A percentile compares a stretch with the other conserved stretches of the same genome.
Conservation (phyloP, 2,888 invertebrate genomes). For the Drosophila acutilabella region DNA sequence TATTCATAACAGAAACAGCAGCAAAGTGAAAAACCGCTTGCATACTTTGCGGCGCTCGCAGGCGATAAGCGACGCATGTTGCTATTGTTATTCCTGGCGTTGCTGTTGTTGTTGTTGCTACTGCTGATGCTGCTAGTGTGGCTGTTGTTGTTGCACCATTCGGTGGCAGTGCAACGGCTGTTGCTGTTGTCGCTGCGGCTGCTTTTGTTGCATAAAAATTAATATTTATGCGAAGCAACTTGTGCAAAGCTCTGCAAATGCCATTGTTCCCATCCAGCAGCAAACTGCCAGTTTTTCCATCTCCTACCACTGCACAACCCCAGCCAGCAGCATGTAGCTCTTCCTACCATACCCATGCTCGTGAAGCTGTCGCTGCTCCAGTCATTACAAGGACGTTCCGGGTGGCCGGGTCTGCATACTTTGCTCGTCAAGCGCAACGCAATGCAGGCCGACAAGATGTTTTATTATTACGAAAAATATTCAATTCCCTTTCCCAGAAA, state of each 20-base stretch:
- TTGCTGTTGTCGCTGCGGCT: constrained; percentile 37
- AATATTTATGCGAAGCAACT: constrained; percentile 80
- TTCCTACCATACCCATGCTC: not conserved
- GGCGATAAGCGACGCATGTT: constrained; percentile 74
- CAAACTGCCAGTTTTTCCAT: not conserved
- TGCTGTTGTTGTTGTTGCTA: constrained; percentile 36
- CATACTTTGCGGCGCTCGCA: constrained; percentile 74
- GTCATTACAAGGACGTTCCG: constrained; percentile 67
- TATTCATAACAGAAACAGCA: constrained; percentile 44
- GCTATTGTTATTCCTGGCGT: constrained; percentile 54
- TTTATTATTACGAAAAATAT: constrained; percentile 44
- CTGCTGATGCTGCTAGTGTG: constrained; percentile 17
- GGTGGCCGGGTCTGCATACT: constrained; percentile 38
- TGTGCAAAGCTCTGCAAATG: constrained; percentile 77
- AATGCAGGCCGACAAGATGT: constrained; percentile 48
- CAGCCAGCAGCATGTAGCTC: not conserved
- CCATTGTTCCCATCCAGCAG: constrained; percentile 63
- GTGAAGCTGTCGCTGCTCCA: constrained; percentile 19
- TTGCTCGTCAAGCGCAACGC: constrained; percentile 53
- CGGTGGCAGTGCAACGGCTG: constrained; percentile 42
- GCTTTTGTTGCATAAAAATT: constrained; percentile 79
- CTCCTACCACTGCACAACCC: not conserved
- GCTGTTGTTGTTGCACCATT: constrained; percentile 47
- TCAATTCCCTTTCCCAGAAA: constrained; percentile 21
- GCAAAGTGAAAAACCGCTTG: constrained; percentile 75